These are phyloP conservation scores for Kryptopterus vitreolus DNA, from an alignment of 2,797 vertebrate species.

Conservation along the genomic window DNA sequence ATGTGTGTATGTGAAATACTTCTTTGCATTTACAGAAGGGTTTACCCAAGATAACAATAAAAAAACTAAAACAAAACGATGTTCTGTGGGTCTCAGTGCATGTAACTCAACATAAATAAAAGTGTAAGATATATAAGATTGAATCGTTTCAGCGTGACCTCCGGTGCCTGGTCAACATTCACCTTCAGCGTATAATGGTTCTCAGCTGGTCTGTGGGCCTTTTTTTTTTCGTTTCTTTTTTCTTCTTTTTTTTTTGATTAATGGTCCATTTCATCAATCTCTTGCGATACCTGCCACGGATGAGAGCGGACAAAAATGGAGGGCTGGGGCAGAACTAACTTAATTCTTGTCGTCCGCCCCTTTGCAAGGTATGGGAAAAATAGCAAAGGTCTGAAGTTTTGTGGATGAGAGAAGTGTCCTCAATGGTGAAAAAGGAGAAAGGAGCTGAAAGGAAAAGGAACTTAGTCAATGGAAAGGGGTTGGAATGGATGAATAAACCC, in stretches of 20 bases:
- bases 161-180: not conserved
- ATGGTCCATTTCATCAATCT: slow-evolving; percentile 70
- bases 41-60: too few relatives aligned
- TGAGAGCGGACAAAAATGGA: slow-evolving; percentile 74
- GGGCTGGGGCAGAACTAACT: slow-evolving; percentile 83
- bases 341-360: slow-evolving; percentile 83
- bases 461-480: slow-evolving; percentile 79
- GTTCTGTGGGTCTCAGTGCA: not conserved
- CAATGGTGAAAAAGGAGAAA: slow-evolving; percentile 77
- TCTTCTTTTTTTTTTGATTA: too few relatives aligned
- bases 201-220: slow-evolving; percentile 62
- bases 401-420: slow-evolving; percentile 77
- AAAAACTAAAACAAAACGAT: too few relatives aligned
- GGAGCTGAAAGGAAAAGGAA: slow-evolving; percentile 73
- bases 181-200: slow-evolving; percentile 25
- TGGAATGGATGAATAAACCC: slow-evolving; percentile 75
- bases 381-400: slow-evolving; percentile 72
- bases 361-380: slow-evolving; percentile 87
- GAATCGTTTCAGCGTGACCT: not conserved
- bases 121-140: not conserved
- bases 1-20: too few relatives aligned
- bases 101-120: not conserved
- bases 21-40: too few relatives aligned
- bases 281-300: slow-evolving; percentile 76
- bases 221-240: too few relatives aligned